phyloP scores from a whole-genome alignment of 2,888 invertebrate species.

The Xestia ashworthii region DNA sequence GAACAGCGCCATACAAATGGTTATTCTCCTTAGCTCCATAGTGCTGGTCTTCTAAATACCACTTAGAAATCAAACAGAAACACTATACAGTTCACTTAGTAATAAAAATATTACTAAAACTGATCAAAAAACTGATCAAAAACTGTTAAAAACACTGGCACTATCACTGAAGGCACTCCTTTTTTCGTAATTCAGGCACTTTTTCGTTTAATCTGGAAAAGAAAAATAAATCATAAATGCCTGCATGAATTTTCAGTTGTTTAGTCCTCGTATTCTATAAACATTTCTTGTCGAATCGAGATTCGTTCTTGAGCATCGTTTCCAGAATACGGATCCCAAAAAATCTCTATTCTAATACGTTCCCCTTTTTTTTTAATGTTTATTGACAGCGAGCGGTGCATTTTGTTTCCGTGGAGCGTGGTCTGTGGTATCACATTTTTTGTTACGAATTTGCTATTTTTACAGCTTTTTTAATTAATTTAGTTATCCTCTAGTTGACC shows the following conservation, averaged over 20 bases:
- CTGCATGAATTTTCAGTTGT: neutral
- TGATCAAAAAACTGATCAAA: constrained; percentile 57
- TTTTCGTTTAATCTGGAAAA: constrained; percentile 78
- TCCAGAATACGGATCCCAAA: constrained; percentile 18
- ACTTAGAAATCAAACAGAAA: constrained; percentile 70
- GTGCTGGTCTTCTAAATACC: constrained; percentile 62
- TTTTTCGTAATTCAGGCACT: constrained; percentile 79
- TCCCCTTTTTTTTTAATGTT: constrained; percentile 14
- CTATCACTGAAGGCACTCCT: constrained; percentile 86
- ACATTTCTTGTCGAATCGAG: constrained; percentile 2
- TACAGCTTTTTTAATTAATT: neutral
- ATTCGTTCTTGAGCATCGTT: neutral
- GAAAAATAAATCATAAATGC: constrained; percentile 42
- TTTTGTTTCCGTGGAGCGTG: constrained; percentile 36
- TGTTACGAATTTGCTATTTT: neutral
- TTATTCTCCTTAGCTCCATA: constrained; percentile 83
- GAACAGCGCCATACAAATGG: constrained; percentile 77
- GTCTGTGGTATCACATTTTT: neutral
- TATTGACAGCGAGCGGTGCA: constrained; percentile 29
- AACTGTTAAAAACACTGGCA: constrained; percentile 76
- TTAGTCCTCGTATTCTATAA: neutral
- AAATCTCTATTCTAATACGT: constrained; percentile 38
- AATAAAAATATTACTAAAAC: constrained; percentile 68
- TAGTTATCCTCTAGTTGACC: neutral
- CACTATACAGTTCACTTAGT: constrained; percentile 71